Percentiles rank a stretch among this genome's conserved stretches.
Conservation (phyloP, 2,888 invertebrate genomes). For the Drosophila ezoana region DNA sequence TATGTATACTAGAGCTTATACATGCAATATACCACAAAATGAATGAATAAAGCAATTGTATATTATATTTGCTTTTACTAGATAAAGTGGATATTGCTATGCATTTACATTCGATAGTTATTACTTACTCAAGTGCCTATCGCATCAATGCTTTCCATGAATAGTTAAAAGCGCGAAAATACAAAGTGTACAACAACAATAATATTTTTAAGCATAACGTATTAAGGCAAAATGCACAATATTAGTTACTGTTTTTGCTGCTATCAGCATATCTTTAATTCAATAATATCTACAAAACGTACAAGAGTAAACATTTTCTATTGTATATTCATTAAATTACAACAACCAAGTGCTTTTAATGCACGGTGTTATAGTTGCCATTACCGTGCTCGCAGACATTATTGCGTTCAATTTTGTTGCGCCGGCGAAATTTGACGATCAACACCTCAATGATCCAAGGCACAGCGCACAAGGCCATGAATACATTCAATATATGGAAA, state of each 20-base stretch:
- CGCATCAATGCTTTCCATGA: too few species aligned
- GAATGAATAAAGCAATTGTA: too few species aligned
- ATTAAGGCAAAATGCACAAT: neutral
- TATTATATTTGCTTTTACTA: too few species aligned
- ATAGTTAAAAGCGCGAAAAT: neutral
- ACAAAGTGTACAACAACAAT: neutral
- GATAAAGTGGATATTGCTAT: too few species aligned
- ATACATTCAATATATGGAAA: constrained; percentile 88
- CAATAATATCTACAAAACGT: neutral
- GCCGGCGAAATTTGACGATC: constrained; percentile 75
- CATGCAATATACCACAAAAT: too few species aligned
- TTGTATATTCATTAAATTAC: constrained; percentile 3
- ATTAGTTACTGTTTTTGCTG: neutral
- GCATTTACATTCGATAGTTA: too few species aligned
- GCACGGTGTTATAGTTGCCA: constrained; percentile 15
- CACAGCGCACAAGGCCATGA: constrained; percentile 88
- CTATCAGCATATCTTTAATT: neutral
- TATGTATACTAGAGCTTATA: too few species aligned
- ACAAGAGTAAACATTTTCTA: neutral
- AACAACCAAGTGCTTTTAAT: neutral
- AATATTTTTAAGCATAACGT: too few species aligned
- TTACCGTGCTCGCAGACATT: constrained; percentile 49
- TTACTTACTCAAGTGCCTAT: too few species aligned
- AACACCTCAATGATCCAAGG: constrained; percentile 89
- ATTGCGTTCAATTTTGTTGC: constrained; percentile 59